Conservation (phyloP, 92 coral and sea anemone species). For the Heliopora coerulea region DNA sequence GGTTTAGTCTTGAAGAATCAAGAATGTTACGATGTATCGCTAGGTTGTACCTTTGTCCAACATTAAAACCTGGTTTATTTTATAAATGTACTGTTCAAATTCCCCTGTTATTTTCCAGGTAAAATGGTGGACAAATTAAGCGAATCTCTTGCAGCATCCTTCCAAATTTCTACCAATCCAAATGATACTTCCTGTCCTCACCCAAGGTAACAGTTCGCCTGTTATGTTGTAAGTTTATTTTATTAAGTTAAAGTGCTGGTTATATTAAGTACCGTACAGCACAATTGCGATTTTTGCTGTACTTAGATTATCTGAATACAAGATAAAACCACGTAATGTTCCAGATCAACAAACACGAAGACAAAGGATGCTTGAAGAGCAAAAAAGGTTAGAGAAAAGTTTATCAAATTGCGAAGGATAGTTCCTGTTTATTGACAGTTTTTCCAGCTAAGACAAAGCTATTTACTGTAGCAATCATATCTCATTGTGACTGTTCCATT, state of each 20-base stretch:
- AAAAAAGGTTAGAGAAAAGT: constrained; percentile 61
- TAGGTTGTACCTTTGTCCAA: no score
- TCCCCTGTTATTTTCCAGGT: not conserved
- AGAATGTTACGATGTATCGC: no score
- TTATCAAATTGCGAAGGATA: no score
- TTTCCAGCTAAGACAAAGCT: no score
- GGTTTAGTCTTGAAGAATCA: no score
- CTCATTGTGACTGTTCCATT: no score
- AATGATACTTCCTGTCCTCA: constrained; percentile 87
- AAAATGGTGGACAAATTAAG: constrained; percentile 66
- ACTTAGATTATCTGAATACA: constrained; percentile 70
- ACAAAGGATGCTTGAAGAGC: constrained; percentile 78
- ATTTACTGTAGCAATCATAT: no score
- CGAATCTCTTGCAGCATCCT: constrained; percentile 61
- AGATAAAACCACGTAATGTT: constrained; percentile 79
- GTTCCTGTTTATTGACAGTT: no score
- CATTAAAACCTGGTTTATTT: no score
- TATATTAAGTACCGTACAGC: no score
- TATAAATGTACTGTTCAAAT: not conserved
- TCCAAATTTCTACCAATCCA: constrained; percentile 77
- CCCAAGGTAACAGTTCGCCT: constrained; percentile 65
- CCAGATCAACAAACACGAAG: constrained; percentile 82
- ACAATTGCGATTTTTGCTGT: not conserved
- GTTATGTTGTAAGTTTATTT: no score
- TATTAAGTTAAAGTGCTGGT: no score